Evolutionary conservation across 2,113 vertebrate genomes (phyloP), one percentile per base, ranked within the genome.

Genomic region (Cephalopterus ornatus): DNA sequence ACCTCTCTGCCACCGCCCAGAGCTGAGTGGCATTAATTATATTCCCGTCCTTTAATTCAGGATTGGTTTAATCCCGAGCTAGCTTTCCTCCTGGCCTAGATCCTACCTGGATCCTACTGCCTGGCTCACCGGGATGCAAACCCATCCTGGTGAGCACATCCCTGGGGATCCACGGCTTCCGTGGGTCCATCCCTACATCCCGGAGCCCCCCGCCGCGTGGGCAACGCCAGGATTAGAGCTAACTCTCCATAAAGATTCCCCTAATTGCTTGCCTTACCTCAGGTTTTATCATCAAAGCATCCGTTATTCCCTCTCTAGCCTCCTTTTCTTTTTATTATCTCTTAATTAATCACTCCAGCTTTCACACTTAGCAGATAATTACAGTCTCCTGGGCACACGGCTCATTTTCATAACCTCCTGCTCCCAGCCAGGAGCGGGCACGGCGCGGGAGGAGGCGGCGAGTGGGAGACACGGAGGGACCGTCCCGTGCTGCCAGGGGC

Each of bases 331-430:
- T 98, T 98, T 98, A 98, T 98, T 98, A 98, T 98, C 98, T 98
- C 98, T 98, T 98, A 98, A 98, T 98, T 98, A 98, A 98, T 98
- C 98, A 98, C 98, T 98, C 97, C 82, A 97, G 98, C 98, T 98
- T 97, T 98, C 98, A 96, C 98, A 97, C 98, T 98, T 98, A 98
- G 98, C 96, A 94, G 97, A 97, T 98, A 98, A 98, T 98, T 98
- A 98, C 97, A 96, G 97, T 98, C 98, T 98, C 98, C 97, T 95
- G 98, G 98, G 98, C 96, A 96, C 67, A 16, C 61, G 58, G 98
- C 98, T 98, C 98, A 97, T 98, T 97, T 98, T 97, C 97, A 97
- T 97, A 97, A 98, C 98, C 98, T 98, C 97, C 97, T 96, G 97
- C 97, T 98, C 96, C 92, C 95, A 89, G 95, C 90, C 67, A 16